Evolutionary conservation across 2,888 invertebrate genomes (phyloP).

Genomic region (Cacoxenus indagator): DNA sequence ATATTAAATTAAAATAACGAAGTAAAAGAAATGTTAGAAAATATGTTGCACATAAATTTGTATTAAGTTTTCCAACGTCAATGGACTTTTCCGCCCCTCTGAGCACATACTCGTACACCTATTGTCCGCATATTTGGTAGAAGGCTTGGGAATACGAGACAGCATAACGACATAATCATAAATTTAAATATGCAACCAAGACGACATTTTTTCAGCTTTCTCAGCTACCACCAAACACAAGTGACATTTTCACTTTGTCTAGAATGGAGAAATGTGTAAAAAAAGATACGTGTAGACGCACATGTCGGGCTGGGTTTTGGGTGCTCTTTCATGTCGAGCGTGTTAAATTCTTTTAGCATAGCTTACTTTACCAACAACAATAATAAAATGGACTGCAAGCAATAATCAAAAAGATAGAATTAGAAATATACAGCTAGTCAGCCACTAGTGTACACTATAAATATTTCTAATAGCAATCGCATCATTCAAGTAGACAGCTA

Average conservation of each 20-base stretch:
- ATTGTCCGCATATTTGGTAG: conserved; percentile 31
- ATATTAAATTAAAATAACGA: conserved; percentile 24
- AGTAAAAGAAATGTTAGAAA: conserved; percentile 46
- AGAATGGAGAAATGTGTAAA: not conserved
- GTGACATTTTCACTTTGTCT: conserved; percentile 59
- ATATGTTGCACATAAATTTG: conserved; percentile 67
- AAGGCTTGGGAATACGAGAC: conserved; percentile 54
- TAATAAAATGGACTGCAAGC: too few relatives aligned
- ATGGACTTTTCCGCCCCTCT: conserved; percentile 30
- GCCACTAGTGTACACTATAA: too few relatives aligned
- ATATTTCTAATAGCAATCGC: too few relatives aligned
- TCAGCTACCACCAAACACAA: conserved; percentile 28
- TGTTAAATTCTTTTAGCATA: not conserved
- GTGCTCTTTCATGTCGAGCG: not conserved
- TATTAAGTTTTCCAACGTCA: conserved; percentile 63
- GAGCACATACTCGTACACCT: not conserved
- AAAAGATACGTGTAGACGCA: conserved; percentile 29
- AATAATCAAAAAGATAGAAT: too few relatives aligned
- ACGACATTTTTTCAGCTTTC: conserved; percentile 6
- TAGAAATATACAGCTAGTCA: too few relatives aligned
- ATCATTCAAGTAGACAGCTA: too few relatives aligned
- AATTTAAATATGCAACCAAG: conserved; percentile 64
- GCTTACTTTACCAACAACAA: too few relatives aligned
- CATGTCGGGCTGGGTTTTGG: conserved; percentile 51
- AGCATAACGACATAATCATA: conserved; percentile 66